Evolutionary conservation across 2,113 vertebrate species (phyloP).

Genomic region (Pogona vitticeps): DNA sequence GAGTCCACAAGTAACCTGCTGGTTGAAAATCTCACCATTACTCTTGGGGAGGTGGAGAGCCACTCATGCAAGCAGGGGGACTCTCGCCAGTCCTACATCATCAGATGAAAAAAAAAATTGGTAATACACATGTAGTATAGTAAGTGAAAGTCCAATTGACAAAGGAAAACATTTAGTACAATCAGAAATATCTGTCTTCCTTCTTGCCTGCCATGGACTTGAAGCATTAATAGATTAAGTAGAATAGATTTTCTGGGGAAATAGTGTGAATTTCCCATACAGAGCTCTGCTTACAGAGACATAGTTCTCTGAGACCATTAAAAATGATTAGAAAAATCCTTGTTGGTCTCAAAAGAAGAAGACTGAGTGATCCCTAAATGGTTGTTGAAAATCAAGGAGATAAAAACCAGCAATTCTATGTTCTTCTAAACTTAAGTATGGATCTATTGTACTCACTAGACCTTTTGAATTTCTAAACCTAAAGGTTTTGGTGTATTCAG

Average conservation of each 20-base stretch:
- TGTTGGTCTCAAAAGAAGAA: background rate
- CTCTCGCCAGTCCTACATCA: no score
- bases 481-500: slow-evolving; percentile 4
- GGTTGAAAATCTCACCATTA: no score
- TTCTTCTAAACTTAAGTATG: background rate
- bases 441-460: background rate
- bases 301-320: background rate
- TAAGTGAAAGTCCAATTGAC: no score
- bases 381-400: slow-evolving; percentile 5
- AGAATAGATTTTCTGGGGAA: background rate
- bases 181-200: background rate
- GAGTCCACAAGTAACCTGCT: no score
- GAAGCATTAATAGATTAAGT: slow-evolving; percentile 1
- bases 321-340: background rate
- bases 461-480: slow-evolving; percentile 5
- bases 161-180: background rate
- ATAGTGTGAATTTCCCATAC: background rate
- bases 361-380: slow-evolving; percentile 1
- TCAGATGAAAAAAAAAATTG: no score
- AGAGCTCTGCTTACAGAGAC: slow-evolving; percentile 3
- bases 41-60: no score
- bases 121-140: no score
- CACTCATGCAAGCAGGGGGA: no score
- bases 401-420: background rate
- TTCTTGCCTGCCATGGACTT: background rate